Evolutionary conservation across 2,888 invertebrate species (phyloP), one percentile per base, ranked within the genome.

Genomic region (Eupithecia abbreviata): DNA sequence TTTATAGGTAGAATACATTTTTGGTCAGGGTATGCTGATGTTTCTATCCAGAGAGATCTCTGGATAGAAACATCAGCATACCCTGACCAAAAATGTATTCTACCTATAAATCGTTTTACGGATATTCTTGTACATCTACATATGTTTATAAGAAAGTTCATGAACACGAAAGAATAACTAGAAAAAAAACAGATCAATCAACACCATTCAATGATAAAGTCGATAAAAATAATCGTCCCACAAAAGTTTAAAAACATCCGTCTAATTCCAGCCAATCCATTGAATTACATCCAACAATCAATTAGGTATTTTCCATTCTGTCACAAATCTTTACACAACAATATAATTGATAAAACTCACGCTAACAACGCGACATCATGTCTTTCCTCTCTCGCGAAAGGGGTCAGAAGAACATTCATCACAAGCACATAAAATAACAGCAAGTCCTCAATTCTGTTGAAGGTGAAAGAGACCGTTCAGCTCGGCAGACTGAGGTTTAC

Each of bases 401-500:
- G 89, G 66, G 84, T 87, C 55, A 89, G 79, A 68, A 89, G 82
- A 75, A 87, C 84, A 84, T 89, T 89, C 89, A 89, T 89, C 72
- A 81, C 75, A 73, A 73, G 1, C 69, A 51, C 65, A 9, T 68
- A 62, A 42, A 77, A n/a, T 30, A 47, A n/a, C 69, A 18, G 30
- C 69, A 69, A 47, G 13, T 69, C 43, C 62, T 62, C 12, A 18
- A 62, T 30, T 62, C 30, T 18, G 18, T 62, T 15, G 15, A 15
- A 68, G 13, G 67, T 45, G 45, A 45, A 43, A 13, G 7, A 15
- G n/a, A 43, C 67, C 67, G 67, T 5, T 45, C 67, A 1, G n/a
- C 45, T 42, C 18, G n/a, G 43, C 45, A 9, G 43, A n/a, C 67
- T 68, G 45, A 45, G 7, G 43, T 43, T 43, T 9, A 68, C 67